Conservation (phyloP, 2,113 vertebrate genomes). For the Octodon degus region DNA sequence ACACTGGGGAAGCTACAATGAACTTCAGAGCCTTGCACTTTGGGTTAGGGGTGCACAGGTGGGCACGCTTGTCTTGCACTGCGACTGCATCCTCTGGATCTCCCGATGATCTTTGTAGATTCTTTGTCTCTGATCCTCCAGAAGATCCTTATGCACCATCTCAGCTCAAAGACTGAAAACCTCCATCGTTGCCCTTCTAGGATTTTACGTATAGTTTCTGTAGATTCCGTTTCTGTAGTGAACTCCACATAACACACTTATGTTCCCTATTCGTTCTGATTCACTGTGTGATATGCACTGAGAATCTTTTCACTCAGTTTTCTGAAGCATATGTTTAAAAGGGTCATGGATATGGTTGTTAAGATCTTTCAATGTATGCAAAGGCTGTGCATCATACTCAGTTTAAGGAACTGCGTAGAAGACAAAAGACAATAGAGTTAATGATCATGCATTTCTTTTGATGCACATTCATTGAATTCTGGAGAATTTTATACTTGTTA, state of each 20-base stretch:
- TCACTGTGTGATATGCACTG: neutral
- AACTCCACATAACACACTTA: neutral
- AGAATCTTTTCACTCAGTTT: conserved; percentile 20
- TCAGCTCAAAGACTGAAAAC: neutral
- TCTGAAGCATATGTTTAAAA: conserved; percentile 27
- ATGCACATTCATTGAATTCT: neutral
- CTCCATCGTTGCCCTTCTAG: neutral
- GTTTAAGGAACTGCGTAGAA: neutral
- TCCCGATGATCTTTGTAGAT: neutral
- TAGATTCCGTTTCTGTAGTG: neutral
- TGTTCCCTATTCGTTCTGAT: neutral
- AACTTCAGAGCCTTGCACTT: neutral
- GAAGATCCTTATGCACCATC: neutral
- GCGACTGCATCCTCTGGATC: neutral
- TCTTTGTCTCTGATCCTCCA: neutral
- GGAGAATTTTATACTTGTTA: neutral
- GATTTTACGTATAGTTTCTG: neutral
- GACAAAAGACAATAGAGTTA: conserved; percentile 25
- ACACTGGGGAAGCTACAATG: neutral
- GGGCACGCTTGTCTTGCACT: neutral
- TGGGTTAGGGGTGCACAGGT: neutral
- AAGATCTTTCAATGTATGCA: conserved; percentile 4
- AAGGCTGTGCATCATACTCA: conserved; percentile 18
- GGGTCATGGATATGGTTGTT: neutral
- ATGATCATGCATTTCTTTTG: conserved; percentile 38